Evolutionary conservation across 2,888 invertebrate species (phyloP).

Genomic region (Odontocerum albicorne): DNA sequence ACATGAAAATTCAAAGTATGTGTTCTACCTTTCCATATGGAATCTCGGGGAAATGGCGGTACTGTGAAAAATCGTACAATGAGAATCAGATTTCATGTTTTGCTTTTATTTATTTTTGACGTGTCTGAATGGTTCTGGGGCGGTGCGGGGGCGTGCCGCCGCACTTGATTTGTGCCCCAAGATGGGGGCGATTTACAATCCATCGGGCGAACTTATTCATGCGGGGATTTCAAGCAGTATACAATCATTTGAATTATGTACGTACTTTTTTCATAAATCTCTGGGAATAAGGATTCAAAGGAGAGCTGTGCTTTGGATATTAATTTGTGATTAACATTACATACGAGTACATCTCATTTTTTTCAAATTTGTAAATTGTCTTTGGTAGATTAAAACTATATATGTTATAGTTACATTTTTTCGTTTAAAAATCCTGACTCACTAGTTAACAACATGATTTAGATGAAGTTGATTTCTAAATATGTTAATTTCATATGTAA

Average conservation of each 20-base stretch:
- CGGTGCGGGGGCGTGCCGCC: slow-evolving; percentile 14
- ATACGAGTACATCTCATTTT: too few relatives aligned
- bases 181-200: slow-evolving; percentile 31
- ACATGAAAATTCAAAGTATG: neutral
- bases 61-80: slow-evolving; percentile 22
- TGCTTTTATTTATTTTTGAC: slow-evolving; percentile 36
- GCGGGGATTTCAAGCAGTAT: slow-evolving; percentile 15
- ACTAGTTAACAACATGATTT: too few relatives aligned
- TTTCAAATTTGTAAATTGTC: too few relatives aligned
- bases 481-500: too few relatives aligned
- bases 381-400: too few relatives aligned
- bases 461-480: too few relatives aligned
- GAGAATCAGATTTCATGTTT: slow-evolving; percentile 33
- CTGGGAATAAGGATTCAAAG: too few relatives aligned
- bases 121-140: slow-evolving; percentile 29
- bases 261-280: too few relatives aligned
- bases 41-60: slow-evolving; percentile 21
- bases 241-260: slow-evolving; percentile 11
- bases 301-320: too few relatives aligned
- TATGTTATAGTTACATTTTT: too few relatives aligned
- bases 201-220: slow-evolving; percentile 21
- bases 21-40: neutral
- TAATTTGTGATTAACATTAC: too few relatives aligned
- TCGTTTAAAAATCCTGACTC: too few relatives aligned
- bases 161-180: slow-evolving; percentile 33